These are phyloP conservation scores for Bugulina stolonifera DNA, from an alignment of 2,888 invertebrate species.

Conservation along the genomic window DNA sequence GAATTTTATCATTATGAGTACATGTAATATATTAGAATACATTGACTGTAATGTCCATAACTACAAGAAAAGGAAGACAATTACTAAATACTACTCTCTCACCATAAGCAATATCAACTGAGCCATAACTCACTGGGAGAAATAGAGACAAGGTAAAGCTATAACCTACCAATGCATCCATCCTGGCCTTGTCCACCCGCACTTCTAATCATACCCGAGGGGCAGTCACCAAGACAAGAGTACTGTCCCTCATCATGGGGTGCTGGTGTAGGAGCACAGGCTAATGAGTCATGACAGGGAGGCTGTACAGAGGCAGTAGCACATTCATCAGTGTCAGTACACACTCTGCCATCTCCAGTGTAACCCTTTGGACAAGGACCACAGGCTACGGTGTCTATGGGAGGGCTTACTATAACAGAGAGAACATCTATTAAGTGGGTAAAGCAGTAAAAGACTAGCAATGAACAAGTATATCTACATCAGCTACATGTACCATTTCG, in stretches of 20 bases:
- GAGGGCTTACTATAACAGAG: background rate
- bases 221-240: slow-evolving; percentile 5
- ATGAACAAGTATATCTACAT: too few relatives aligned
- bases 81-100: too few relatives aligned
- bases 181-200: background rate
- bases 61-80: too few relatives aligned
- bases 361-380: slow-evolving; percentile 1
- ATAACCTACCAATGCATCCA: slow-evolving; percentile 7
- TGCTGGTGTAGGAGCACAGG: slow-evolving; percentile 17
- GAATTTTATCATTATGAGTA: too few relatives aligned
- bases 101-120: too few relatives aligned
- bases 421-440: too few relatives aligned
- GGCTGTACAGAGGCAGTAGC: slow-evolving; percentile 5
- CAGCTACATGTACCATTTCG: too few relatives aligned
- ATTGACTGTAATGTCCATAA: too few relatives aligned
- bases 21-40: too few relatives aligned
- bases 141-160: too few relatives aligned
- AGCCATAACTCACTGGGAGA: too few relatives aligned
- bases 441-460: too few relatives aligned
- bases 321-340: slow-evolving; percentile 14
- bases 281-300: slow-evolving; percentile 10
- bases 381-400: background rate
- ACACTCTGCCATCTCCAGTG: slow-evolving; percentile 16
- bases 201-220: background rate
- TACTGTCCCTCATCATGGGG: background rate